phyloP scores from a whole-genome alignment of 2,113 vertebrate species.

The Petrocephalus microphthalmus region DNA sequence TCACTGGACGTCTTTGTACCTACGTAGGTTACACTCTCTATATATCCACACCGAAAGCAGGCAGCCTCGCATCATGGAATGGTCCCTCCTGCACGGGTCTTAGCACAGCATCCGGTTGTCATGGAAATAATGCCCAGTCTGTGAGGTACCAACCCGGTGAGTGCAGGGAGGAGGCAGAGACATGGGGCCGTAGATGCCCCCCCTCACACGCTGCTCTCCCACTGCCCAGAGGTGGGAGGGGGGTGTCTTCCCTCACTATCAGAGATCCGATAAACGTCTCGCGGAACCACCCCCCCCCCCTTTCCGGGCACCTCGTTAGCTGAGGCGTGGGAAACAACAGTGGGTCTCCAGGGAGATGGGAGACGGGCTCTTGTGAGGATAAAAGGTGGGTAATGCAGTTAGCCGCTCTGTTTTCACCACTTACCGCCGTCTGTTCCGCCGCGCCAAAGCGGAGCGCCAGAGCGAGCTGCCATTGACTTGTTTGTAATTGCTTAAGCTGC shows the following conservation, averaged over 20 bases:
- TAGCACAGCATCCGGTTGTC: not conserved
- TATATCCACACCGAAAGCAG: not conserved
- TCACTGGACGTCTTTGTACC: not conserved
- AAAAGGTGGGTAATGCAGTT: conserved; percentile 10
- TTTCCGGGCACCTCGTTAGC: not conserved
- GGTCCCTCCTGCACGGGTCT: no score
- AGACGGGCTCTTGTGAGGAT: conserved; percentile 5
- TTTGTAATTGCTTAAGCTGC: conserved; percentile 14
- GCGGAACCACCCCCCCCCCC: not conserved
- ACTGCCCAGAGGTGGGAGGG: not conserved
- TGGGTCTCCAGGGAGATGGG: conserved; percentile 6
- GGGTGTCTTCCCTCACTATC: not conserved
- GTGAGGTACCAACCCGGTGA: not conserved
- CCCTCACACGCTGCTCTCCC: not conserved
- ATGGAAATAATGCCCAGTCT: not conserved
- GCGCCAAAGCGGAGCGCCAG: not conserved
- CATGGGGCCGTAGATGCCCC: not conserved
- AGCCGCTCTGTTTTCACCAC: conserved; percentile 7
- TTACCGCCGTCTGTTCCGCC: not conserved
- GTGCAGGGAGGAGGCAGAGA: not conserved
- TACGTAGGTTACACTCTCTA: not conserved
- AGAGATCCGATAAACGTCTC: conserved; percentile 6
- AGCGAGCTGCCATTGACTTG: not conserved
- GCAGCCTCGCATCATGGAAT: not conserved
- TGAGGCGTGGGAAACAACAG: not conserved